phyloP scores from a whole-genome alignment of 1,140 invertebrate genomes.

The Drosophila tsacasi region DNA sequence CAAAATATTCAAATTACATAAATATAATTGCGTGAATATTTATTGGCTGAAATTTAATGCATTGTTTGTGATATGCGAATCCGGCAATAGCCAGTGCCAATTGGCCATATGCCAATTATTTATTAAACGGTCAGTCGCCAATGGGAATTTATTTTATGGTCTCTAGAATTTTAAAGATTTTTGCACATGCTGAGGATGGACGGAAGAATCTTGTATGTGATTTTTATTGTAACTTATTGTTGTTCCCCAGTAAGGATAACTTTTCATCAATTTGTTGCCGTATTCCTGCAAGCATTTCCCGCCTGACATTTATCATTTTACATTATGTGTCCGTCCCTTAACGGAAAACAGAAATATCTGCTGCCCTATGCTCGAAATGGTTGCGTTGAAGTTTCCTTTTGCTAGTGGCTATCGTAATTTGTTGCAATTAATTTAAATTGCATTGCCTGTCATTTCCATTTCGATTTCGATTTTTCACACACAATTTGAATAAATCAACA shows the following conservation, averaged over 20 bases:
- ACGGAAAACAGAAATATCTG: constrained; percentile 21
- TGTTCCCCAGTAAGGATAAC: neutral
- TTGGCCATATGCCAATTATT: constrained; percentile 37
- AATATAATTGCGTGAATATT: constrained; percentile 52
- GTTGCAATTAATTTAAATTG: constrained; percentile 83
- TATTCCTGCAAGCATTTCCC: constrained; percentile 7
- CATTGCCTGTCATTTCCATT: constrained; percentile 73
- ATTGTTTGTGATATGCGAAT: constrained; percentile 32
- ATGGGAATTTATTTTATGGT: neutral
- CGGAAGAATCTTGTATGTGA: neutral
- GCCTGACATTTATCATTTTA: constrained; percentile 32
- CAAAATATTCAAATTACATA: constrained; percentile 67
- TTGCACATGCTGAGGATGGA: neutral
- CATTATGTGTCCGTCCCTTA: constrained; percentile 11
- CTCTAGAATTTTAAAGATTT: neutral
- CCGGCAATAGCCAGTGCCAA: constrained; percentile 8
- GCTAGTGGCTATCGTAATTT: constrained; percentile 68
- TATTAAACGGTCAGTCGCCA: constrained; percentile 11
- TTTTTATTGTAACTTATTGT: neutral
- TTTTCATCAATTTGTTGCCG: constrained; percentile 9
- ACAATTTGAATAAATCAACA: constrained; percentile 83
- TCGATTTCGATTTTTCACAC: constrained; percentile 81
- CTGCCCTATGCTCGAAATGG: constrained; percentile 31
- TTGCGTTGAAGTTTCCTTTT: constrained; percentile 29
- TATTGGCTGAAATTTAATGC: constrained; percentile 41